Evolutionary conservation across 2,113 vertebrate species (phyloP).

Genomic region (Ictalurus punctatus): DNA sequence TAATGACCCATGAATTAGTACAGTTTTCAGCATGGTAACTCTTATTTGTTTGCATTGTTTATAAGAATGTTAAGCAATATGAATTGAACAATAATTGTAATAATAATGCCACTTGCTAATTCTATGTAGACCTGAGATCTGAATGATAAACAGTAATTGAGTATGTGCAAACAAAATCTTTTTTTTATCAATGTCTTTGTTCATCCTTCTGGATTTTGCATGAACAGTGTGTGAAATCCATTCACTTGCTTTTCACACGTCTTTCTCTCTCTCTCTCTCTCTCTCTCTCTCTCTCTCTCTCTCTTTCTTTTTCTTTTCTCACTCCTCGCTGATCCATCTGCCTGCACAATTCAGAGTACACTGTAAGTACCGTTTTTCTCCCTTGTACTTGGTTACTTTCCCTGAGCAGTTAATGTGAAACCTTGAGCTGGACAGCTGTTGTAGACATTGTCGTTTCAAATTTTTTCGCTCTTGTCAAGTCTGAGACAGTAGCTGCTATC

Average conservation of each 20-base stretch:
- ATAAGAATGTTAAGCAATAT: background rate
- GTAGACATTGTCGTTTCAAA: background rate
- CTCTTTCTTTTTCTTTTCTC: constrained; percentile 39
- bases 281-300: constrained; percentile 49
- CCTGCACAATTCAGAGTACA: constrained; percentile 80
- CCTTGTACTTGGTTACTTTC: background rate
- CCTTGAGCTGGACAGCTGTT: background rate
- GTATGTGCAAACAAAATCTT: background rate
- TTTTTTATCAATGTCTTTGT: background rate
- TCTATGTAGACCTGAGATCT: background rate
- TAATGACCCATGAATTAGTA: background rate
- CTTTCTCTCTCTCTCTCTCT: background rate
- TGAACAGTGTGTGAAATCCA: constrained; percentile 14
- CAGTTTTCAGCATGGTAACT: background rate
- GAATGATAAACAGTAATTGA: background rate
- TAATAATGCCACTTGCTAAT: background rate
- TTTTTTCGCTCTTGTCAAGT: background rate
- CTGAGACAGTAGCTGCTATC: background rate
- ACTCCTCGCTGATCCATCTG: constrained; percentile 35
- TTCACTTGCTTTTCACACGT: constrained; percentile 15
- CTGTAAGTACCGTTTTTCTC: constrained; percentile 78
- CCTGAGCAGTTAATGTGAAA: background rate
- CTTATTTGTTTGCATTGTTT: background rate
- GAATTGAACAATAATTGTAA: background rate
- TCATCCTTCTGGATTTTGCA: constrained; percentile 4